Base-by-base conservation (phyloP, 2,888 invertebrate species). In the Tubiluchus corallicola region DNA sequence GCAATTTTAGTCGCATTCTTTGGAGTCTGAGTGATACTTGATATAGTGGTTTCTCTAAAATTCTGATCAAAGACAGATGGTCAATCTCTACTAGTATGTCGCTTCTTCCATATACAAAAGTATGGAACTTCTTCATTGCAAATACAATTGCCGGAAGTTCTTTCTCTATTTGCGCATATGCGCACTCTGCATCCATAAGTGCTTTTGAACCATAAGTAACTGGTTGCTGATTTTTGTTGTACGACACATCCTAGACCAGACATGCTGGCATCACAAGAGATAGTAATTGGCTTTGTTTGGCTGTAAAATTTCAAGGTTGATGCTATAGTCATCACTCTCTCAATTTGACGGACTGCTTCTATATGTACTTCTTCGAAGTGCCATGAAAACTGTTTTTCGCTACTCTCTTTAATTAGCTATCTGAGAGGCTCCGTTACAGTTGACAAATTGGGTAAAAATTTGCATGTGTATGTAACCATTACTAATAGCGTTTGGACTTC, bases 11-110 rank as follows among this genome's bases (percentile, higher is more conserved):
- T n/a, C n/a, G n/a, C n/a, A n/a, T n/a, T n/a, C n/a, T n/a, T n/a
- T n/a, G n/a, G n/a, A n/a, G n/a, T n/a, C n/a, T n/a, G n/a, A n/a
- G n/a, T n/a, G n/a, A n/a, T n/a, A n/a, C n/a, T n/a, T n/a, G n/a
- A n/a, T n/a, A n/a, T n/a, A n/a, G n/a, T n/a, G n/a, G n/a, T n/a
- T n/a, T n/a, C n/a, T n/a, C n/a, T n/a, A n/a, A n/a, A n/a, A n/a
- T n/a, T n/a, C n/a, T n/a, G n/a, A n/a, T n/a, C n/a, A n/a, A n/a
- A n/a, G n/a, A n/a, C n/a, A n/a, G n/a, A n/a, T n/a, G n/a, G n/a
- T n/a, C n/a, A n/a, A n/a, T 47, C 20, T 47, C 29, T 16, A 52
- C 52, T 17, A 18, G n/a, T 5, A 47, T 38, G n/a, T 21, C 5
- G 13, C 20, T 40, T 9, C 29, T 29, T 39, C 40, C 40, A 39